Conservation (phyloP, 2,888 invertebrate genomes). For the Pammene fasciana region DNA sequence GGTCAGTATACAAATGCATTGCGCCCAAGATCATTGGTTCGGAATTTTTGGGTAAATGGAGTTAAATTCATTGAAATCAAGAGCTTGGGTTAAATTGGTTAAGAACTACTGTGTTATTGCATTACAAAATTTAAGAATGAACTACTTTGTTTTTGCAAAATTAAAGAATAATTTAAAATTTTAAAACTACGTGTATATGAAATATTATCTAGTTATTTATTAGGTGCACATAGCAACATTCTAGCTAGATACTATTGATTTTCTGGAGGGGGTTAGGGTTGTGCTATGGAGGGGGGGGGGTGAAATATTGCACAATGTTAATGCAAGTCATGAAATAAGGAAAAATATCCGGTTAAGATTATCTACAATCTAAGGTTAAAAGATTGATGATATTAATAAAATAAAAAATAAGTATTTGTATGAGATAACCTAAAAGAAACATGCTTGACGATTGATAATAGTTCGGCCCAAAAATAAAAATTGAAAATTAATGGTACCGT, state of each 20-base stretch:
- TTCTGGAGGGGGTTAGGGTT: not conserved
- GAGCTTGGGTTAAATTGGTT: too few relatives aligned
- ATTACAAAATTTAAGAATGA: too few relatives aligned
- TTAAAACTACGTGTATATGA: too few relatives aligned
- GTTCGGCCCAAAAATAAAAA: not conserved
- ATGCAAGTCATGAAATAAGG: not conserved
- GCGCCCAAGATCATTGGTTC: too few relatives aligned
- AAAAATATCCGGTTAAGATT: not conserved
- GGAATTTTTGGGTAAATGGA: too few relatives aligned
- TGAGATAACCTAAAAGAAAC: slow-evolving; percentile 35
- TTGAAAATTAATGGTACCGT: not conserved
- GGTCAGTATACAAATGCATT: too few relatives aligned
- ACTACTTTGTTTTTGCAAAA: too few relatives aligned
- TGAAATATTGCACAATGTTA: slow-evolving; percentile 26
- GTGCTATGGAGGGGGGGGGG: not conserved
- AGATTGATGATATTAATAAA: not conserved
- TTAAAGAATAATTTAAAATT: too few relatives aligned
- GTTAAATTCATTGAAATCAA: too few relatives aligned
- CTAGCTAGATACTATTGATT: slow-evolving; percentile 6
- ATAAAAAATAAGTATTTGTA: not conserved
- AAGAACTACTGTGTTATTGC: too few relatives aligned
- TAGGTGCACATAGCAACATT: not conserved
- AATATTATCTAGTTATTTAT: too few relatives aligned
- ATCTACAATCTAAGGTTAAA: not conserved
- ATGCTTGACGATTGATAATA: slow-evolving; percentile 5